These are phyloP conservation scores for Phylloscopus trochiloides DNA, from an alignment of 2,113 vertebrate genomes.

Conservation along the genomic window DNA sequence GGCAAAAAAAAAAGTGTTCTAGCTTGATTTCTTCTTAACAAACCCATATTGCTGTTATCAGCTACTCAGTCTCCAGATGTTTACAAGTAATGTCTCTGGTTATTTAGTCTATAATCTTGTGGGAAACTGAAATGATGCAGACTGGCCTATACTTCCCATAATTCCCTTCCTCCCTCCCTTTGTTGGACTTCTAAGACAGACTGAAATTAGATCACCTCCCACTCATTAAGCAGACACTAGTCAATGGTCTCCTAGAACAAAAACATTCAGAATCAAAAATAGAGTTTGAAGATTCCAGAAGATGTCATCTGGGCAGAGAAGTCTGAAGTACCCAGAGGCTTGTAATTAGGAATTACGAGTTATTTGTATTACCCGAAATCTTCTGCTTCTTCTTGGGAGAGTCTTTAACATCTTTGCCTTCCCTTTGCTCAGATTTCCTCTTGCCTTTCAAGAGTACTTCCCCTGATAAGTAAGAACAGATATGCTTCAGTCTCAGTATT, in stretches of 20 bases:
- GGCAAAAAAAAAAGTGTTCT: neutral
- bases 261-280: neutral
- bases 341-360: neutral
- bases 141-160: neutral
- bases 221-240: neutral
- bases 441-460: slow-evolving; percentile 59
- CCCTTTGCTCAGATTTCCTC: slow-evolving; percentile 65
- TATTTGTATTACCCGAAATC: slow-evolving; percentile 60
- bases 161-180: neutral
- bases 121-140: neutral
- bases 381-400: slow-evolving; percentile 75
- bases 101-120: neutral
- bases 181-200: neutral
- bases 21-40: neutral
- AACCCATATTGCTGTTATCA: neutral
- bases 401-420: slow-evolving; percentile 64
- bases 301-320: neutral
- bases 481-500: neutral
- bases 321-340: neutral
- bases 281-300: neutral
- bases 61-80: neutral
- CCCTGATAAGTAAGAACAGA: slow-evolving; percentile 36
- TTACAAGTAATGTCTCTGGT: neutral
- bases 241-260: neutral
- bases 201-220: neutral